Base-by-base conservation (phyloP, 2,797 vertebrate genomes). In the Allenopithecus nigroviridis region DNA sequence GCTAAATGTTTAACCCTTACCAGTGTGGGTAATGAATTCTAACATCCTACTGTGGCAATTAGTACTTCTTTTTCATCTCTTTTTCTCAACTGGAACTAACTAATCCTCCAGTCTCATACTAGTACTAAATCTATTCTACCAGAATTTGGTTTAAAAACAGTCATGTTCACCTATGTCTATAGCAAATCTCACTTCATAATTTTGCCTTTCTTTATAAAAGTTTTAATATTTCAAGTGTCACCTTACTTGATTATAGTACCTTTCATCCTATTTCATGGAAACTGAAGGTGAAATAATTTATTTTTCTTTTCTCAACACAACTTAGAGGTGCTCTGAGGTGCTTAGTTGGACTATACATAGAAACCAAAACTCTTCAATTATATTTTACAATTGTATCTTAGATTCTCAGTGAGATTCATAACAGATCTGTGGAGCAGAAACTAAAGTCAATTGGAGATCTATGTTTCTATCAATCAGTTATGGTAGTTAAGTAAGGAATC, bases 201-300 rank as follows among this genome's bases (percentile, higher is more conserved):
- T 74, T 43, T 53, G 26, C 72, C 26, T 46, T 91, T 89, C 41
- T 33, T 92, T 50, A 92, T 91, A 46, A 76, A 85, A 89, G 46
- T 96, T 53, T 19, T 76, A 59, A 84, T 76, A 95, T 68, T 95
- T 94, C 85, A 86, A 91, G 28, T 19, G 16, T 74, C 70, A 79
- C 74, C 21, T 55, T 72, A 78, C 39, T 80, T 81, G 24, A 26
- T 59, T 26, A 19, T 1, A 89, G 4, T 39, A 90, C 17, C n/a
- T 88, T 75, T 78, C 68, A 70, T 83, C 43, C 43, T 61, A 84
- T 24, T 39, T 28, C 68, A 70, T 0, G 80, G 68, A 36, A 36
- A 70, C n/a, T n/a, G 43, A 95, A 74, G 19, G 28, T 19, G 19
- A 83, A 94, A 85, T 79, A 43, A 68, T 5, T 53, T 41, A 30